Evolutionary conservation across 2,797 vertebrate genomes (phyloP), one percentile per base, ranked within the genome.

Genomic region (Argentina silus): DNA sequence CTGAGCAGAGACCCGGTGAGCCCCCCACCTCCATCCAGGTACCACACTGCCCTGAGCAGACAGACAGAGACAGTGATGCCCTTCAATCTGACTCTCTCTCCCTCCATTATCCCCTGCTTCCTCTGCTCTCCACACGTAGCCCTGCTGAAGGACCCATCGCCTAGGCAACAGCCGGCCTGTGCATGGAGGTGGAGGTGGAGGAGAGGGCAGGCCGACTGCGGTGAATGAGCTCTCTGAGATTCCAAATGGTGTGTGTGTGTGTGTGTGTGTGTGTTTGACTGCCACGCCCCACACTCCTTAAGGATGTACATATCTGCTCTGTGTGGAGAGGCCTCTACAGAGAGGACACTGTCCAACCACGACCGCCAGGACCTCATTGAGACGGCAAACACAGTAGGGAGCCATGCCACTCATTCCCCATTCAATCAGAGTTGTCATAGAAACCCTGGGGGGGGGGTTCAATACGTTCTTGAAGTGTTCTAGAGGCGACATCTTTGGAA

Each of bases 61-160:
- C 12, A 53, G 59, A 71, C 21, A 61, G 45, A 66, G 63, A 69
- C 48, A 55, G n/a, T 0, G n/a, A 12, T 14, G 6, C 10, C 14
- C 51, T n/a, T 53, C 51, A 75, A 70, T 74, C 68, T 71, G 66
- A 68, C 75, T 64, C 62, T 71, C 69, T 74, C 68, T 71, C 61
- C 72, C 75, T 64, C 62, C 73, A 66, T 55, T 42, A 69, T 56
- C 36, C 7, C 17, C n/a, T 27, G 3, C 43, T 21, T 48, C 23
- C 36, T 67, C 44, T 55, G 12, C 59, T 61, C 63, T 67, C 57
- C 51, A 73, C 72, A 74, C 60, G 0, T 65, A 68, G 36, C 27
- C 27, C 57, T 19, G 23, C 44, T 62, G 50, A 50, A 50, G 23
- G 65, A 66, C 45, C 17, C 44, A 60, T 55, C 45, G 17, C 61